Base-by-base conservation (phyloP, 2,797 vertebrate genomes). In the Cottoperca gobio region DNA sequence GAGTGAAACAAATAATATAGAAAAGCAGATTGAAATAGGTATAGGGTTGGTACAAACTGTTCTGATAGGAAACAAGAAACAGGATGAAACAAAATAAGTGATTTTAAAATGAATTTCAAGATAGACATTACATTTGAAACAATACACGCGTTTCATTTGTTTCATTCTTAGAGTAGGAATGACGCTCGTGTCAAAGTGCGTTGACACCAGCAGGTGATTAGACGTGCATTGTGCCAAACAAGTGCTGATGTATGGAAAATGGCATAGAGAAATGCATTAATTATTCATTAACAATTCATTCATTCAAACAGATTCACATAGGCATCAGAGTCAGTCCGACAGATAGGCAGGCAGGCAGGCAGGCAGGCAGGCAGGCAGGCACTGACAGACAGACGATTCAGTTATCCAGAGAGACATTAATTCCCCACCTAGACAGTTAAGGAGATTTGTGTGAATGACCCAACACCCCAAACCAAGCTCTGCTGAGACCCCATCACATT, bases 371-470 rank as follows among this genome's bases (percentile, higher is more conserved):
- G n/a, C 59, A 79, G 28, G 16, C 48, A 79, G 58, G 17, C 74
- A 55, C 65, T 49, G 31, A 73, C 37, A 86, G 61, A 78, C 67
- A 80, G 54, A 82, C 82, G 59, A 35, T 24, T 83, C 82, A 69
- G 24, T 76, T 73, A 73, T 60, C 53, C 62, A 72, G 40, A 69
- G 6, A 84, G 42, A 86, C 81, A 84, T 52, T 69, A 83, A 72
- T 71, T 77, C 81, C 60, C 59, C 55, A 65, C 77, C 70, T 31
- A 48, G 82, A 86, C 89, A 86, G 83, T 70, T 67, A 76, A 79
- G 68, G 61, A 85, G 80, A 86, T 88, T 77, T 85, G 75, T 87
- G 72, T 82, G 87, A 90, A 89, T 87, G 84, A 89, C 85, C 82
- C 70, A 43, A 76, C 73, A 85, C 61, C 58, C 48, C 14, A 3